Evolutionary conservation across 2,113 vertebrate species (phyloP), one percentile per base, ranked within the genome.

Genomic region (Chunga burmeisteri): DNA sequence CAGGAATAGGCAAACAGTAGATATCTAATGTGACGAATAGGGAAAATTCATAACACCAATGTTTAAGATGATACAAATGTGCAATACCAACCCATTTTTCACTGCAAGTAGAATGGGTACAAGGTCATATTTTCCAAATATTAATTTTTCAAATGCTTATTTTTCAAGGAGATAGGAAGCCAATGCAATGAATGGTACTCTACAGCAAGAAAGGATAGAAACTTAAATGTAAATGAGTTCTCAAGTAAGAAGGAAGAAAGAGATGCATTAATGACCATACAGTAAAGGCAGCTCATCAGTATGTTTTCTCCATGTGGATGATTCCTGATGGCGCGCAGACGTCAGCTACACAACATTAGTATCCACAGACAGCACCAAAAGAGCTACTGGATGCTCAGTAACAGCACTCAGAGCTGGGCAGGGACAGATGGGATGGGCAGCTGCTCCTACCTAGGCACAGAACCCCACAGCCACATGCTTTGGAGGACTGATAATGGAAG

Each of bases 321-420:
- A 68, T 23, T 20, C 27, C 34, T 61, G n/a, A 11, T 7, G 0
- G 1, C 9, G 22, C 19, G 38, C 8, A 29, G 22, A 50, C 0
- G 0, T 23, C 18, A 44, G 18, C 52, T 50, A 73, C 30, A 56
- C 18, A 71, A 42, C 4, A 15, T 44, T 9, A 74, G 20, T 34
- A 46, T 22, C 8, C 21, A 46, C 22, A 46, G 26, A 59, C 19
- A 88, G 21, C 34, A 82, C 18, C 53, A 40, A 52, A 46, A 61
- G 25, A 42, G 25, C 56, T 70, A 40, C 40, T 4, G 3, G 17
- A 30, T 44, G 44, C 58, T 65, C 55, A 42, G 16, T 36, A 59
- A 58, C 46, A 90, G 34, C 46, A 42, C 38, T 50, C 8, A 2
- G 38, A 61, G 53, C 20, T n/a, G 5, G 55, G 40, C 34, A 53